phyloP scores from a whole-genome alignment of 2,888 invertebrate species.

The Athalia circularis region DNA sequence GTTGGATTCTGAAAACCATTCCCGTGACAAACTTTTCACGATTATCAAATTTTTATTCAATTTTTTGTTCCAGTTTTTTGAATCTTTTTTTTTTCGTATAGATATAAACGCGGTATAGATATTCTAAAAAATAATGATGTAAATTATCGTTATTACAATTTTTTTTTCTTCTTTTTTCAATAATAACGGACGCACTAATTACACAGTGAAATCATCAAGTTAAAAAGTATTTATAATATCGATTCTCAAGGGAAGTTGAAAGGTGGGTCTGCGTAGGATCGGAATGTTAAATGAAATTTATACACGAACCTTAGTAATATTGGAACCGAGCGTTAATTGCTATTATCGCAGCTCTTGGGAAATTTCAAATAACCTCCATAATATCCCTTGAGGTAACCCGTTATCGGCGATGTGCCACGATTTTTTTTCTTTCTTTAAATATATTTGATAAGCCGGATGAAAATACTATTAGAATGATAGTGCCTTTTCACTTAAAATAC shows the following conservation, averaged over 20 bases:
- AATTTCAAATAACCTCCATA: not conserved
- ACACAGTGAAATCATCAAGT: not conserved
- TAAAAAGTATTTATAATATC: conserved; percentile 14
- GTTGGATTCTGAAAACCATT: not conserved
- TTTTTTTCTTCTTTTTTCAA: no score
- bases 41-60: not conserved
- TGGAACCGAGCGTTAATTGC: conserved; percentile 6
- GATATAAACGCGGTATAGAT: no score
- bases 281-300: conserved; percentile 7
- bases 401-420: no score
- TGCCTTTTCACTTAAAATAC: no score
- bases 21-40: not conserved
- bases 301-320: conserved; percentile 6
- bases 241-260: not conserved
- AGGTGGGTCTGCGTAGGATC: not conserved
- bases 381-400: no score
- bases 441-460: not conserved
- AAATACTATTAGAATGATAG: no score
- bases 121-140: no score
- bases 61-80: no score
- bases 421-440: no score
- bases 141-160: no score
- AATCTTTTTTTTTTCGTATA: no score
- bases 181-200: conserved; percentile 15
- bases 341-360: conserved; percentile 9